Conservation (phyloP, 2,113 vertebrate species). For the Myiozetetes cayanensis region DNA sequence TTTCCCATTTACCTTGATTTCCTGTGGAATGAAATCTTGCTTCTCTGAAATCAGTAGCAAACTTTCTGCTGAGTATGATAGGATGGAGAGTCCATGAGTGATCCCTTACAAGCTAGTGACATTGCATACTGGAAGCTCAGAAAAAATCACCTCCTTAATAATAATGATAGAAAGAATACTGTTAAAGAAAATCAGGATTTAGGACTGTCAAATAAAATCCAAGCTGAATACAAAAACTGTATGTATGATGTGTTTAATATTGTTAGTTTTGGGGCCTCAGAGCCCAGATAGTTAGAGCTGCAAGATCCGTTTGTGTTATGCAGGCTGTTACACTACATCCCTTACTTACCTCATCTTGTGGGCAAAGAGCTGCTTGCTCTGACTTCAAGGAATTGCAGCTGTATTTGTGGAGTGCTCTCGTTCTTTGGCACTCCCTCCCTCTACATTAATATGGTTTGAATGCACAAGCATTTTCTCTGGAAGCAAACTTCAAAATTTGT, state of each 20-base stretch:
- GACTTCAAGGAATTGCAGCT: conserved; percentile 71
- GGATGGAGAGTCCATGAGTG: neutral
- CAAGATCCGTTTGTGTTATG: neutral
- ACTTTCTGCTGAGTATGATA: neutral
- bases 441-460: conserved; percentile 51
- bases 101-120: neutral
- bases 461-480: conserved; percentile 41
- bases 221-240: neutral
- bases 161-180: neutral
- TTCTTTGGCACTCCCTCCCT: conserved; percentile 61
- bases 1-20: conserved; percentile 50
- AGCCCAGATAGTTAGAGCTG: conserved; percentile 19
- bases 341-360: conserved; percentile 71
- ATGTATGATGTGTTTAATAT: neutral
- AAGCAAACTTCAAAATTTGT: conserved; percentile 11
- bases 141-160: neutral
- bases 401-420: conserved; percentile 71
- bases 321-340: conserved; percentile 34
- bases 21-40: neutral
- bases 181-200: neutral
- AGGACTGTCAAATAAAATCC: conserved; percentile 4
- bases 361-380: conserved; percentile 71
- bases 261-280: conserved; percentile 21
- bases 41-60: neutral
- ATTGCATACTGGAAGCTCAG: neutral